Evolutionary conservation across 2,113 vertebrate species (phyloP).

Genomic region (Picathartes gymnocephalus): DNA sequence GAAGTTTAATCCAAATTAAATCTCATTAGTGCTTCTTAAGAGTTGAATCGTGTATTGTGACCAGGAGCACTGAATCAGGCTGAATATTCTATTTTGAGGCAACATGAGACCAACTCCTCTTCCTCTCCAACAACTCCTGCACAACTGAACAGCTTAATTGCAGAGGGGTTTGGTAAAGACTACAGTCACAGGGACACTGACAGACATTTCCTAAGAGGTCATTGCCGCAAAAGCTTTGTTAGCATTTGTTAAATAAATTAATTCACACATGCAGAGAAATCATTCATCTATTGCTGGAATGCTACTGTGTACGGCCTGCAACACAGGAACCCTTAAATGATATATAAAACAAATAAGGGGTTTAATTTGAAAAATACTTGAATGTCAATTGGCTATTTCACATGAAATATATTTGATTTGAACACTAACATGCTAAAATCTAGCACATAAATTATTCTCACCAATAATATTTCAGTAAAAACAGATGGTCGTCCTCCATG

Average conservation of each 20-base stretch:
- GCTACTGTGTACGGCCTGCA: not conserved
- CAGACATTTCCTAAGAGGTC: not conserved
- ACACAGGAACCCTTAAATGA: not conserved
- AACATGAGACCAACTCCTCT: not conserved
- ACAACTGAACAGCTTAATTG: not conserved
- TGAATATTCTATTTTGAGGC: slow-evolving; percentile 21
- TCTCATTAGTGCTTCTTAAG: slow-evolving; percentile 58
- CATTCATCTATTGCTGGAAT: not conserved
- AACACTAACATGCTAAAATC: not conserved
- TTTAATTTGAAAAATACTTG: not conserved
- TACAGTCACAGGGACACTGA: not conserved
- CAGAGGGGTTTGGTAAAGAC: not conserved
- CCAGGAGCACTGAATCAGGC: slow-evolving; percentile 25
- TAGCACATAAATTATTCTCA: not conserved
- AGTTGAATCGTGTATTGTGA: not conserved
- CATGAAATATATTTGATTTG: not conserved
- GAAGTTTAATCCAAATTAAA: slow-evolving; percentile 51
- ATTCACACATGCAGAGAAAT: not conserved
- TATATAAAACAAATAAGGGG: not conserved
- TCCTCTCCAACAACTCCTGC: not conserved
- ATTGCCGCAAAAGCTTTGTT: not conserved
- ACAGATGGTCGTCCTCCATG: not conserved
- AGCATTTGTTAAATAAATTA: not conserved
- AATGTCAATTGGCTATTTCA: not conserved
- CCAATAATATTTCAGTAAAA: not conserved